Evolutionary conservation across 2,113 vertebrate species (phyloP).

Genomic region (Cephalopholis sonnerati): DNA sequence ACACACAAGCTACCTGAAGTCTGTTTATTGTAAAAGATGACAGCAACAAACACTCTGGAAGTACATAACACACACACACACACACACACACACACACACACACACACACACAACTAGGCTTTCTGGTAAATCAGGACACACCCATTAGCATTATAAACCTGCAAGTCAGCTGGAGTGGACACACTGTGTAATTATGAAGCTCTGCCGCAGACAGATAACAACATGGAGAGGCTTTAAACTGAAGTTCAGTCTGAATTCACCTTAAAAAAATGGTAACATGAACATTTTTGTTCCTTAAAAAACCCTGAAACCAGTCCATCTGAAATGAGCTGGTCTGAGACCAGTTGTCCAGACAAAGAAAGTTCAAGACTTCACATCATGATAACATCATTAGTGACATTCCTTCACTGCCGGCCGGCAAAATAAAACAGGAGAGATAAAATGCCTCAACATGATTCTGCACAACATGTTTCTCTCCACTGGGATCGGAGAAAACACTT

Average conservation of each 20-base stretch:
- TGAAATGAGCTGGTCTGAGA: too few relatives aligned
- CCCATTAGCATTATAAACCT: slow-evolving; percentile 19
- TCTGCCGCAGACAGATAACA: slow-evolving; percentile 19
- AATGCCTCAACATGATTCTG: neutral
- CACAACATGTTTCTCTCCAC: neutral
- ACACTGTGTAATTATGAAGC: slow-evolving; percentile 1
- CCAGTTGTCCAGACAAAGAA: neutral
- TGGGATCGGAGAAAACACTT: too few relatives aligned
- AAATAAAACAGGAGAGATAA: slow-evolving; percentile 31
- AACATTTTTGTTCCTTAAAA: neutral
- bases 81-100: neutral
- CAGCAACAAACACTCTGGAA: too few relatives aligned
- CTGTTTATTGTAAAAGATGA: slow-evolving; percentile 16
- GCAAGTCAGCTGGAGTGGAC: slow-evolving; percentile 31
- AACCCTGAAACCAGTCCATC: neutral
- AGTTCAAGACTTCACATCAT: neutral
- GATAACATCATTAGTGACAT: slow-evolving; percentile 47
- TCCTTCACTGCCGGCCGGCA: slow-evolving; percentile 24
- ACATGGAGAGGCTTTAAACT: slow-evolving; percentile 4
- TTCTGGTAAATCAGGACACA: slow-evolving; percentile 54
- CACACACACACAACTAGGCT: neutral
- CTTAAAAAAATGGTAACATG: neutral
- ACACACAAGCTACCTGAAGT: slow-evolving; percentile 7
- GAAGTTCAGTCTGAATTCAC: neutral
- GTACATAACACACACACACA: too few relatives aligned